Evolutionary conservation across 2,888 invertebrate species (phyloP), one percentile per base, ranked within the genome.

Genomic region (Palloptera scutellata): DNA sequence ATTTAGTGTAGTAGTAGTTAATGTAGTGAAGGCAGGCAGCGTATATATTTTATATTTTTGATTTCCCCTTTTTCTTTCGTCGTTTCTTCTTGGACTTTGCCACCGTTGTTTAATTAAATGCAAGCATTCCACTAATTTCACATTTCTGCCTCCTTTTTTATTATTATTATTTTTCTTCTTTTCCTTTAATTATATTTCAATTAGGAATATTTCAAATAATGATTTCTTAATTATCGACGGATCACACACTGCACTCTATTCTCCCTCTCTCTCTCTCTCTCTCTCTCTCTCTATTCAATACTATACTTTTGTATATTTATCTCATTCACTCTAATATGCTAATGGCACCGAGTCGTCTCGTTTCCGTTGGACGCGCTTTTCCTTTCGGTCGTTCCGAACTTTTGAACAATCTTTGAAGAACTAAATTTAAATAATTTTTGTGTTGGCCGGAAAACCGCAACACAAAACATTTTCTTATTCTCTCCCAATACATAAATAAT

Each of bases 301-400:
- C 13, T 48, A 48, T 72, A 74, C 73, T 72, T 76, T 77, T 77
- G 73, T 80, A 75, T 75, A 71, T 74, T 74, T 75, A 76, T 78
- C 80, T 77, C 80, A 79, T 78, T 80, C 76, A 61, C 78, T 72
- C 81, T 73, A 74, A 75, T 73, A 61, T 78, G 72, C 81, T 73
- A 74, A 75, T 73, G 73, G 73, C 72, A 73, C 57, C 64, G 69
- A 58, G 69, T 53, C 67, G 68, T 52, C 65, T 64, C 64, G 70
- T 65, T 73, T 71, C 64, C 68, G 71, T 67, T 66, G 11, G 52
- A 59, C 69, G 68, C 70, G 68, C 10, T 65, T 45, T 45, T 40
- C 68, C 45, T 15, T 45, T 61, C 13, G 41, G 61, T 51, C 68
- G 72, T 70, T 76, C 76, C 70, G 77, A 70, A 74, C 79, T 75